phyloP scores from a whole-genome alignment of 2,888 invertebrate genomes.

The Lepeophtheirus nordmannii region DNA sequence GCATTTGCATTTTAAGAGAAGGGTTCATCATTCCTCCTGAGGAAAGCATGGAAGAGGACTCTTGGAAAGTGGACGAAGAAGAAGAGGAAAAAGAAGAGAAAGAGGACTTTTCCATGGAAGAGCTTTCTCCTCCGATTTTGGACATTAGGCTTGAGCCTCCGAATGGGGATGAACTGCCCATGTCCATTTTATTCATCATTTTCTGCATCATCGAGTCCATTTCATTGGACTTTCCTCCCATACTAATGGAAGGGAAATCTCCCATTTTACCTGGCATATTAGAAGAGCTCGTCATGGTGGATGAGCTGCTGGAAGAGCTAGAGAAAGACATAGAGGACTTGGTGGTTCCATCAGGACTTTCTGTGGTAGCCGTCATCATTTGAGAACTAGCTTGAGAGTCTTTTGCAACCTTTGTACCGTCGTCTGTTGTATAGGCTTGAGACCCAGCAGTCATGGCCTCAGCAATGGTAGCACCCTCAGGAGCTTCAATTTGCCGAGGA shows the following conservation, averaged over 20 bases:
- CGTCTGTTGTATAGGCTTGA: conserved; percentile 23
- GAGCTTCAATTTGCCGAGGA: conserved; percentile 13
- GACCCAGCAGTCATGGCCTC: conserved; percentile 23
- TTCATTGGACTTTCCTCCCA: conserved; percentile 3
- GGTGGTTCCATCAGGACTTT: conserved; percentile 20
- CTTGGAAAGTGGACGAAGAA: background rate
- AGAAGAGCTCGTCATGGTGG: conserved; percentile 4
- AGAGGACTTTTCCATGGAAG: background rate
- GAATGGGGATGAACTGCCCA: background rate
- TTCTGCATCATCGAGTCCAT: conserved; percentile 21
- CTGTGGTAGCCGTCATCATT: conserved; percentile 19
- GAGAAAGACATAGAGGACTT: conserved; percentile 6
- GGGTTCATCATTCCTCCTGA: background rate
- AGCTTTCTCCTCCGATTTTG: background rate
- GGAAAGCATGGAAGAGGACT: conserved; percentile 9
- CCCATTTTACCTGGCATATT: conserved; percentile 6
- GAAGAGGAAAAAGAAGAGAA: conserved; percentile 11
- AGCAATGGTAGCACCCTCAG: conserved; percentile 19
- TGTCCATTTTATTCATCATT: conserved; percentile 20
- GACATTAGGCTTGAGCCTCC: background rate
- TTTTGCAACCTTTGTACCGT: conserved; percentile 21
- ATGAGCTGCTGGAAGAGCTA: conserved; percentile 4
- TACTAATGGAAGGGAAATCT: conserved; percentile 4
- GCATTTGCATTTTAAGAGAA: conserved; percentile 11
- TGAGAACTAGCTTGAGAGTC: conserved; percentile 15